phyloP scores from a whole-genome alignment of 2,888 invertebrate genomes.

The Ochropleura plecta region DNA sequence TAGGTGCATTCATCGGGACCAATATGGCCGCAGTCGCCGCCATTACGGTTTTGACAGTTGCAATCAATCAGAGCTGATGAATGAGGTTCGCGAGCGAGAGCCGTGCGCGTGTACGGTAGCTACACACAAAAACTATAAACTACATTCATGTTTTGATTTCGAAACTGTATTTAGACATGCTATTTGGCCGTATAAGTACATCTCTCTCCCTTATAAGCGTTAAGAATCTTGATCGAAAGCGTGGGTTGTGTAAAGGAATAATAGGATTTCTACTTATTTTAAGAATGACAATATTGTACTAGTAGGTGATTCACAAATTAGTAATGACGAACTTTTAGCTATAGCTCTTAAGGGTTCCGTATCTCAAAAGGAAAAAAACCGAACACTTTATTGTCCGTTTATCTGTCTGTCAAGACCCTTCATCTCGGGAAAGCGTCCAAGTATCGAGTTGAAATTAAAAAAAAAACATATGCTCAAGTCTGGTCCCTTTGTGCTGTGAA shows the following conservation, averaged over 20 bases:
- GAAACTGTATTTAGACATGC: constrained; percentile 60
- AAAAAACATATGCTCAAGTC: too few species aligned
- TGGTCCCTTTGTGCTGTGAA: too few species aligned
- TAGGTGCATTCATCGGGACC: constrained; percentile 84
- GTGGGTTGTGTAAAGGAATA: constrained; percentile 31
- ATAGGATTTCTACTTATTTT: constrained; percentile 23
- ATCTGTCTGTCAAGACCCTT: too few species aligned
- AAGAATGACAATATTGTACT: neutral
- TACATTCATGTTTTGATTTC: constrained; percentile 61
- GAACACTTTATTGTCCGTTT: too few species aligned
- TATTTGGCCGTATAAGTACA: constrained; percentile 55
- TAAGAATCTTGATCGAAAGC: constrained; percentile 46
- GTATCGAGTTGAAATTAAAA: too few species aligned
- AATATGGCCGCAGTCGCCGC: constrained; percentile 86
- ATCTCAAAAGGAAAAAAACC: too few species aligned
- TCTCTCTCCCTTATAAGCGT: constrained; percentile 43
- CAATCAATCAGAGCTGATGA: constrained; percentile 90
- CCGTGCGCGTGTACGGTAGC: constrained; percentile 81
- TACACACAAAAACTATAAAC: constrained; percentile 65
- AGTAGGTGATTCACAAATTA: constrained; percentile 11
- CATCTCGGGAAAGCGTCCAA: too few species aligned
- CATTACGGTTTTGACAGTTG: constrained; percentile 89
- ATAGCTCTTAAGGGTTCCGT: neutral
- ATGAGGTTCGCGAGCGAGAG: constrained; percentile 82
- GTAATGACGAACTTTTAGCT: neutral